These are phyloP conservation scores for Lycophotia porphyrea DNA, from an alignment of 2,888 invertebrate genomes.

Conservation along the genomic window DNA sequence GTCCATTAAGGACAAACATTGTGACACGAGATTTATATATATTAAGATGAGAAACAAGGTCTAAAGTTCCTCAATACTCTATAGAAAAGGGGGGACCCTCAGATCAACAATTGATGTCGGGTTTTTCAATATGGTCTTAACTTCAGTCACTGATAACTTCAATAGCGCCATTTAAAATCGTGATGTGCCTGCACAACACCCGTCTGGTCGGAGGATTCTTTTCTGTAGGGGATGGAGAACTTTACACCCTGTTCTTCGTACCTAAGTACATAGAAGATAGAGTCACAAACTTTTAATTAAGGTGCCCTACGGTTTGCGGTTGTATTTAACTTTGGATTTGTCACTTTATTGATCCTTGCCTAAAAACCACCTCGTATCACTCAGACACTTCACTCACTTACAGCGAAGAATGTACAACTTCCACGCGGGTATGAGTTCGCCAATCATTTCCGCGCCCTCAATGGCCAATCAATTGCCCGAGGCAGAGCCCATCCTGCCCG, in stretches of 20 bases:
- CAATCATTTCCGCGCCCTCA: slow-evolving; percentile 76
- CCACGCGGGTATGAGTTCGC: slow-evolving; percentile 57
- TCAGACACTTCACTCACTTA: slow-evolving; percentile 25
- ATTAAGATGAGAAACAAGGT: too few relatives aligned
- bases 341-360: neutral
- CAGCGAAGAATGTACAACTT: slow-evolving; percentile 73
- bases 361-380: neutral
- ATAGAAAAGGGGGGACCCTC: too few relatives aligned
- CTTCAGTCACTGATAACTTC: too few relatives aligned
- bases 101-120: too few relatives aligned
- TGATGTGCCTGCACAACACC: too few relatives aligned
- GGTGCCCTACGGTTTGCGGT: neutral
- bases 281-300: neutral
- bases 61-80: too few relatives aligned
- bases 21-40: too few relatives aligned
- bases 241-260: too few relatives aligned
- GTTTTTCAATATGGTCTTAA: too few relatives aligned
- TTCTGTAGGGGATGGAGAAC: neutral
- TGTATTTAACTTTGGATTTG: neutral
- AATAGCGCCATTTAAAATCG: too few relatives aligned
- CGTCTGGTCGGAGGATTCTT: neutral
- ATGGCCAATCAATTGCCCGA: slow-evolving; percentile 78
- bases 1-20: too few relatives aligned
- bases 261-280: neutral
- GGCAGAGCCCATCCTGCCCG: slow-evolving; percentile 83